A percentile compares a stretch with the other conserved stretches of the same genome.
Conservation (phyloP, 2,797 vertebrate species). For the Xenops minutus region DNA sequence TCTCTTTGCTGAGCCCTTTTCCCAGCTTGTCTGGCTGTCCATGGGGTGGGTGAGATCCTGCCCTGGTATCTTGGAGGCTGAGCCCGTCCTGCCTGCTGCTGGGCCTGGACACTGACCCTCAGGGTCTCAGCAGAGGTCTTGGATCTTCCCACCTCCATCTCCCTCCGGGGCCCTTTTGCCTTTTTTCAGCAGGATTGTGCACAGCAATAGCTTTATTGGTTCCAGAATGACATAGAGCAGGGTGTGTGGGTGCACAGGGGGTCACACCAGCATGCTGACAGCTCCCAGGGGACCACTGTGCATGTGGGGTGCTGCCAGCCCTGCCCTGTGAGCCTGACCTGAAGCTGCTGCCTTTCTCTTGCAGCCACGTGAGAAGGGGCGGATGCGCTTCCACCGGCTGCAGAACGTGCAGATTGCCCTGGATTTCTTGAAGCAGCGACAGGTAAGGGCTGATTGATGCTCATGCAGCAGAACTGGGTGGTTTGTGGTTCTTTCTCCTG, state of each 20-base stretch:
- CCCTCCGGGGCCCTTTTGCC: neutral
- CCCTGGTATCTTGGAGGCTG: neutral
- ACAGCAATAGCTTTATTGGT: accelerated
- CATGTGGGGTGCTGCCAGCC: neutral
- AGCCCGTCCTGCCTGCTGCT: neutral
- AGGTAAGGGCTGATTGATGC: conserved; percentile 77
- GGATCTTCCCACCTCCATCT: neutral
- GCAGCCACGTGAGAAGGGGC: conserved; percentile 95
- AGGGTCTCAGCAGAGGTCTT: neutral
- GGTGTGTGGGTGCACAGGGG: neutral
- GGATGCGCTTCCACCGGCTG: conserved; percentile 96
- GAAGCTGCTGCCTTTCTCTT: conserved; percentile 25
- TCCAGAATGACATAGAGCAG: neutral
- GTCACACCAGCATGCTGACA: neutral
- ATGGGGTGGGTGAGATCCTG: neutral
- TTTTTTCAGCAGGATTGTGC: neutral
- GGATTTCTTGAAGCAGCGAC: conserved; percentile 96
- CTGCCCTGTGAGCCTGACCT: neutral
- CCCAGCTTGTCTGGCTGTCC: neutral
- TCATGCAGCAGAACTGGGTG: neutral
- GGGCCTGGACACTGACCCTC: neutral
- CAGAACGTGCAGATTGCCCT: conserved; percentile 99
- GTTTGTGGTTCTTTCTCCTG: neutral
- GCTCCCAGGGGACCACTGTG: neutral
- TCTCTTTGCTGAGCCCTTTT: neutral